phyloP scores from a whole-genome alignment of 2,888 invertebrate genomes.

The Tipula unca region DNA sequence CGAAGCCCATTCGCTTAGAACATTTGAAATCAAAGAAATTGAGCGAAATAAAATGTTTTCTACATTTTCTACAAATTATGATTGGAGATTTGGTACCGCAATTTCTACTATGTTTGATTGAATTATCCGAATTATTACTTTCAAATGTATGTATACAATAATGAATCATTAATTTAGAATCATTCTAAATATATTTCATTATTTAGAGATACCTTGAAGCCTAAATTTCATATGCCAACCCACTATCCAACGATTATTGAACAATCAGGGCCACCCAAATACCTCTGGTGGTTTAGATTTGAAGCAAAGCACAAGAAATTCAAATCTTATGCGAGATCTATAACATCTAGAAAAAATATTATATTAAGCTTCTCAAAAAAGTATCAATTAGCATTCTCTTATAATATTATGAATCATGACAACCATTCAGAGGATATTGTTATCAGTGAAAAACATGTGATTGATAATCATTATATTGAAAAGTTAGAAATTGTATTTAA shows the following conservation, averaged over 20 bases:
- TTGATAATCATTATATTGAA: too few species aligned
- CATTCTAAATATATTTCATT: background rate
- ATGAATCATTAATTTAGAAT: background rate
- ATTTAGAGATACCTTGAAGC: background rate
- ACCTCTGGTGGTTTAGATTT: background rate
- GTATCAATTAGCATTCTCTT: background rate
- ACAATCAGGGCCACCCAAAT: background rate
- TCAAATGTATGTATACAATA: background rate
- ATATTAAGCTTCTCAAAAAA: background rate
- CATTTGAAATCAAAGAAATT: constrained; percentile 21
- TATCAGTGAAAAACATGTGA: too few species aligned
- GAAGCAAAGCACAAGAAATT: background rate
- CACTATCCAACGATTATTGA: background rate
- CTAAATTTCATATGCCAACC: background rate
- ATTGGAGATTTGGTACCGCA: background rate
- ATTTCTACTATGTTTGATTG: background rate
- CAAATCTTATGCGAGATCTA: background rate
- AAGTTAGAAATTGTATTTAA: too few species aligned
- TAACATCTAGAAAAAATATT: background rate
- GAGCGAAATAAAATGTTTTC: background rate
- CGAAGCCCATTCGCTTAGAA: constrained; percentile 25
- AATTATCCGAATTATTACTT: background rate
- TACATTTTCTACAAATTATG: background rate
- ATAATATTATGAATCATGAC: too few species aligned
- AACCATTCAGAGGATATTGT: too few species aligned